Evolutionary conservation across 1,140 invertebrate genomes (phyloP).

Genomic region (Anthonomus grandis): DNA sequence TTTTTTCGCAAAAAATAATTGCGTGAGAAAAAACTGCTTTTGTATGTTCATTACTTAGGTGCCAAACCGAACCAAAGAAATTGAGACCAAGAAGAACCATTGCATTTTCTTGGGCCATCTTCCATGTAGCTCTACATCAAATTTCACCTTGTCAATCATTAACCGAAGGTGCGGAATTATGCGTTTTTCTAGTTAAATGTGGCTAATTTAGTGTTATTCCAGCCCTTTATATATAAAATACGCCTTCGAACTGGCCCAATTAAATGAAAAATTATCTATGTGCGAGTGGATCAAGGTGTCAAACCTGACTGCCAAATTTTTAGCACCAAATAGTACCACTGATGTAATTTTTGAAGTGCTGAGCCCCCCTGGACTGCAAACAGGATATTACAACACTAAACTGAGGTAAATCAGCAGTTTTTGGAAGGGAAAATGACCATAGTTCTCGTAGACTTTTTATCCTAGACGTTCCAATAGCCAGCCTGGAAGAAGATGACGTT

Average conservation of each 20-base stretch:
- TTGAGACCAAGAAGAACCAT: constrained; percentile 10
- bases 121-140: background rate
- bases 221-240: constrained; percentile 16
- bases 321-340: constrained; percentile 19
- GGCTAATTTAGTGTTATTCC: constrained; percentile 2
- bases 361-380: background rate
- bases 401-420: constrained; percentile 19
- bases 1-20: too few species aligned
- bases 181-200: background rate
- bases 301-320: background rate
- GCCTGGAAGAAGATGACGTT: constrained; percentile 22
- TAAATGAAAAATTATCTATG: constrained; percentile 3
- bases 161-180: constrained; percentile 23
- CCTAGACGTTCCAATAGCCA: constrained; percentile 26
- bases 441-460: constrained; percentile 29
- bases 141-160: constrained; percentile 11
- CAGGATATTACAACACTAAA: constrained; percentile 25
- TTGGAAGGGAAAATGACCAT: background rate
- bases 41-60: constrained; percentile 17
- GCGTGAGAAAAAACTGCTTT: too few species aligned
- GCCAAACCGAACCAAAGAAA: constrained; percentile 4
- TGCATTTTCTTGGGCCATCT: constrained; percentile 25
- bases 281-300: constrained; percentile 22
- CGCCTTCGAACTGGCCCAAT: constrained; percentile 2
- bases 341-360: constrained; percentile 22